Base-by-base conservation (phyloP, 1,140 invertebrate species). In the Drosophila athabasca region DNA sequence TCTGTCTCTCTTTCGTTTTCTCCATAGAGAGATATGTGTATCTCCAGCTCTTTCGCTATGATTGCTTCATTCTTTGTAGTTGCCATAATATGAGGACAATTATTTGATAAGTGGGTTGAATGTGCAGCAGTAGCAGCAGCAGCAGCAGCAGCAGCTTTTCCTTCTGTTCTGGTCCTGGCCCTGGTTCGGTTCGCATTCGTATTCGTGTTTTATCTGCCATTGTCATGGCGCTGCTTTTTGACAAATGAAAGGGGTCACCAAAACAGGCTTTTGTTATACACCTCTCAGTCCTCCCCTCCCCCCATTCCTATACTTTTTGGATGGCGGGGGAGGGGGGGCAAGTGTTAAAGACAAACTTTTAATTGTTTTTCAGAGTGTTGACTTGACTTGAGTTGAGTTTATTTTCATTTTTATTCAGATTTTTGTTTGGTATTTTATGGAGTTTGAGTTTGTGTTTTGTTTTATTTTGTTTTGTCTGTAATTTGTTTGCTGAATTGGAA, bases 51-150 rank as follows among this genome's bases (percentile, higher is more conserved):
- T 39, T 39, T 13, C 11, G 35, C 35, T 39, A 39, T 39, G 35
- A 39, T 39, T 39, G 35, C 35, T 39, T 39, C 35, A 39, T 39
- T 39, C 35, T 82, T 78, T 64, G 78, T 72, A 76, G 61, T 57
- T 54, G 73, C 64, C 65, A 79, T 88, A 79, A 87, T 87, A 79
- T 88, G 83, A 83, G 83, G 83, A 87, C 84, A 88, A 88, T 89
- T 83, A 88, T 88, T 88, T 88, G 83, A 88, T 88, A 88, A 83
- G 83, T 88, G 83, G 83, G 53, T 50, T 72, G 83, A 87, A 70
- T 65, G 66, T 67, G 69, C 81, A 74, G 66, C 31, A 35, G 9
- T 0, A 11, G 8, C 31, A 35, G 2, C 9, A 39, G 35, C 4
- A 35, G 31, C 31, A 8, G 22, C n/a, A 8, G 31, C 6, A 9